Base-by-base conservation (phyloP, 1,140 invertebrate species). In the Trichonephila inaurata region DNA sequence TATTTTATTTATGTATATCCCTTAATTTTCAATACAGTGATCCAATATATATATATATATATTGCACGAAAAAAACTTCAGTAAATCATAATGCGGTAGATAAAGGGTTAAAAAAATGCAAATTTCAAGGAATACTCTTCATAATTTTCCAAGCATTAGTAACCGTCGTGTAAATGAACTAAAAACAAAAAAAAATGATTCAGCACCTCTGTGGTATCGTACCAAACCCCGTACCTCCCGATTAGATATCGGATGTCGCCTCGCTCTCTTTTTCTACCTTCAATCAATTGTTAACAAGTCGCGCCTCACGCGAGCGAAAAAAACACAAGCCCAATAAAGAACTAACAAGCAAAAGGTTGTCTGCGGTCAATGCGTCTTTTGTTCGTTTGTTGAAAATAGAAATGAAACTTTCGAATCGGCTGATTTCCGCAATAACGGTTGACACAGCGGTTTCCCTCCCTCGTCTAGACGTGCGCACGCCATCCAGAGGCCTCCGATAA, bases 341-440 rank as follows among this genome's bases (percentile, higher is more conserved):
- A n/a, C 8, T 24, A 69, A 69, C n/a, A 28, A 69, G 10, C 66
- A 69, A 69, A 77, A 77, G 72, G 72, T 77, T 77, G 72, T 77
- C 72, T 77, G 28, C 72, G 72, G 72, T 40, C 72, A 77, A 77
- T 77, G 72, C 72, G 33, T 77, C 72, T 77, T 77, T 77, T 77
- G 72, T 77, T 77, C 72, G 72, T 12, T 19, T 77, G 72, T 77
- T 40, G 28, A 40, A 77, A 77, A 77, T 77, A 77, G 72, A 77
- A 77, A 77, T 40, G 24, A 69, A 69, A 69, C 66, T 69, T 69
- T 69, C 66, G 24, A 69, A 69, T 51, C 51, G 51, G 51, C 10
- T 51, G 51, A 51, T 28, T 69, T 69, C 66, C 66, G 66, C 66
- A 69, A 69, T 69, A 69, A 28, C 66, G 66, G 66, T 28, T 69